These are phyloP conservation scores for Drosophila santomea DNA, from an alignment of 1,140 invertebrate genomes.

Conservation along the genomic window DNA sequence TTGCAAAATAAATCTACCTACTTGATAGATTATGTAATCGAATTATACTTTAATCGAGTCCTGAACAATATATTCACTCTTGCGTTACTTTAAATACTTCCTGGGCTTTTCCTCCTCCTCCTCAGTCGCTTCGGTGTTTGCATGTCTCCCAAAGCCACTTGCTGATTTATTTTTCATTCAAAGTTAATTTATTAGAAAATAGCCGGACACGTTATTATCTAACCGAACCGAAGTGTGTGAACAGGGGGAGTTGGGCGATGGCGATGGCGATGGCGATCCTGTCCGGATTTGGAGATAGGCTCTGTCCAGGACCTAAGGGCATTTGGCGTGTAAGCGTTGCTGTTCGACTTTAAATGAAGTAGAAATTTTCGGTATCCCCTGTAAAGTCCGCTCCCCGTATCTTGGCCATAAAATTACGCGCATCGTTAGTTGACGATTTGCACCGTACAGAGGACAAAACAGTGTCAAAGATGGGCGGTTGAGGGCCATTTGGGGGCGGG, in stretches of 20 bases:
- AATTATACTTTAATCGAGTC: background rate
- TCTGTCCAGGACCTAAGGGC: constrained; percentile 58
- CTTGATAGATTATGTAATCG: too few species aligned
- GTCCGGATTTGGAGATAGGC: constrained; percentile 57
- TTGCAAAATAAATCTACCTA: too few species aligned
- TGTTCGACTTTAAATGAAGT: constrained; percentile 73
- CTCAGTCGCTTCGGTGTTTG: constrained; percentile 23
- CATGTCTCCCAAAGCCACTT: constrained; percentile 51
- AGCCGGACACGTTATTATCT: constrained; percentile 78
- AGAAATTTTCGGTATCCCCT: constrained; percentile 50
- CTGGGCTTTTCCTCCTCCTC: background rate
- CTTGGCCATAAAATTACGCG: constrained; percentile 79
- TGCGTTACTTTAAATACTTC: too few species aligned
- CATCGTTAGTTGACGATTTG: constrained; percentile 79
- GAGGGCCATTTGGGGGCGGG: constrained; percentile 10
- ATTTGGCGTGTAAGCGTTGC: constrained; percentile 42
- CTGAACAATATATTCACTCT: background rate
- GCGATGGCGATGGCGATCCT: constrained; percentile 20
- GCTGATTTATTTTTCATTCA: constrained; percentile 77
- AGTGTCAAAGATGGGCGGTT: constrained; percentile 49
- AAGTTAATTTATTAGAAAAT: constrained; percentile 83
- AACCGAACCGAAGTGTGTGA: constrained; percentile 58
- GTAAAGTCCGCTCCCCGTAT: constrained; percentile 25
- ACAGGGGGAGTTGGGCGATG: constrained; percentile 2
- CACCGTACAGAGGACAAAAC: constrained; percentile 52